Conservation (phyloP, 2,888 invertebrate genomes). For the Gibbula magus region DNA sequence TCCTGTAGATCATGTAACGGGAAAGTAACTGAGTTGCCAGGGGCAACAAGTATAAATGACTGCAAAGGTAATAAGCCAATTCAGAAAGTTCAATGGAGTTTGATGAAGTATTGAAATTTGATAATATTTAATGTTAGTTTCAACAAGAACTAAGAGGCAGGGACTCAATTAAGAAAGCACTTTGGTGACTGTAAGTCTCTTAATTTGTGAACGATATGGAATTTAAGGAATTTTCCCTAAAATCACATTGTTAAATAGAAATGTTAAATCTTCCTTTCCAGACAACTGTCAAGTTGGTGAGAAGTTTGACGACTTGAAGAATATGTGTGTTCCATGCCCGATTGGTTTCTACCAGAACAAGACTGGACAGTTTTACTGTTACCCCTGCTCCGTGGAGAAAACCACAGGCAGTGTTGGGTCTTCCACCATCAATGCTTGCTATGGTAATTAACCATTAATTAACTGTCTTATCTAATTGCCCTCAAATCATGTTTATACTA, state of each 20-base stretch:
- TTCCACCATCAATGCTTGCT: slow-evolving; percentile 36
- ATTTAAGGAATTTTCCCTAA: no score
- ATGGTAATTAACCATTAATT: slow-evolving; percentile 37
- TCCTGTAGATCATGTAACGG: slow-evolving; percentile 80
- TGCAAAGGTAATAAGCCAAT: slow-evolving; percentile 48
- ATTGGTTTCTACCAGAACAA: slow-evolving; percentile 96
- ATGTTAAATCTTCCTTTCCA: slow-evolving; percentile 36
- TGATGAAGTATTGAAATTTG: no score
- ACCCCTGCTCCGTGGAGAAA: slow-evolving; percentile 92
- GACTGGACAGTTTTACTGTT: slow-evolving; percentile 92
- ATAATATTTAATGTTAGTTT: no score
- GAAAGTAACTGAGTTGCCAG: slow-evolving; percentile 48
- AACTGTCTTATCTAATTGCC: not conserved
- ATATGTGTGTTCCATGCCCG: slow-evolving; percentile 88
- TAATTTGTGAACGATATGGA: no score
- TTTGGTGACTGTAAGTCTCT: no score
- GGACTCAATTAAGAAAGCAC: no score
- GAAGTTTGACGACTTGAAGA: slow-evolving; percentile 82
- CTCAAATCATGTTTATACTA: no score
- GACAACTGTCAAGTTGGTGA: slow-evolving; percentile 90
- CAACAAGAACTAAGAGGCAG: no score
- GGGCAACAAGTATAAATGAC: slow-evolving; percentile 31
- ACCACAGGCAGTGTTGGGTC: slow-evolving; percentile 80
- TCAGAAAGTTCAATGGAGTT: no score
- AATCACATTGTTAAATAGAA: no score